phyloP scores from a whole-genome alignment of 2,113 vertebrate genomes.

The Urocolius indicus region DNA sequence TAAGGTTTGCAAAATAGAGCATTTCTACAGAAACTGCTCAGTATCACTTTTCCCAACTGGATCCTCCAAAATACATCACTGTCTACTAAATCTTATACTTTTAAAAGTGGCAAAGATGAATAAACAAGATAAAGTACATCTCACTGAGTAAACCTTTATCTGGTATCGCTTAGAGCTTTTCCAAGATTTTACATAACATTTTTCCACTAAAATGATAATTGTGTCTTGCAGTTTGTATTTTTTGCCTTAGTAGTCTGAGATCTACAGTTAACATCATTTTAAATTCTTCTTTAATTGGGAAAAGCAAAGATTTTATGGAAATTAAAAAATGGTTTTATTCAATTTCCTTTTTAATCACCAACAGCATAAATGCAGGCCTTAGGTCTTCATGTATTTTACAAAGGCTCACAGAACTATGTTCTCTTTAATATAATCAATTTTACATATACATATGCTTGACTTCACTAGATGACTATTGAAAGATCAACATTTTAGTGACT shows the following conservation, averaged over 20 bases:
- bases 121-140: background rate
- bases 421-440: background rate
- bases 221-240: background rate
- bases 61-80: background rate
- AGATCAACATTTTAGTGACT: background rate
- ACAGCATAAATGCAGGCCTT: background rate
- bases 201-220: background rate
- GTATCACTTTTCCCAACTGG: background rate
- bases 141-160: background rate
- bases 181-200: background rate
- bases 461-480: background rate
- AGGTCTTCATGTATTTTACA: background rate
- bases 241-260: background rate
- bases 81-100: background rate
- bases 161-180: background rate
- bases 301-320: background rate
- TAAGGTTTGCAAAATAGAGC: background rate
- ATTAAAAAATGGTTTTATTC: background rate
- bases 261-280: background rate
- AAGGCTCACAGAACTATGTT: background rate
- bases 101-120: background rate
- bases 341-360: background rate
- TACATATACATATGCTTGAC: background rate
- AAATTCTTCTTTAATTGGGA: background rate
- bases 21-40: background rate